Base-by-base conservation (phyloP, 2,888 invertebrate species). In the Hemaris fuciformis region DNA sequence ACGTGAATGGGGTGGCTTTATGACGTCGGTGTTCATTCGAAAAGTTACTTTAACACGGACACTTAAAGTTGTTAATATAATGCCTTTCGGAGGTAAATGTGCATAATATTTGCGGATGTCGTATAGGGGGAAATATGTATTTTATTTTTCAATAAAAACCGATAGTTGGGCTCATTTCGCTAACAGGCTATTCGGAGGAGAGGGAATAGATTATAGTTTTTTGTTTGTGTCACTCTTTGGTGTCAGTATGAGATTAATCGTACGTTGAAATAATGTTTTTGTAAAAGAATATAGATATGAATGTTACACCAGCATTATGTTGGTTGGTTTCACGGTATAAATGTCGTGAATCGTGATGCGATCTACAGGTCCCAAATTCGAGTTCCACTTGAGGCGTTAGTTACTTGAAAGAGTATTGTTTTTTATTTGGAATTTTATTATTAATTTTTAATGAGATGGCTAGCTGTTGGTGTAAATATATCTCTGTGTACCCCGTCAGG, bases 1-100 rank as follows among this genome's bases (percentile, higher is more conserved):
- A 60, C 57, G 43, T 67, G 68, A 68, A 73, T 66, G 68, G 63
- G 62, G 53, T 61, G 70, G 68, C 66, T 64, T 72, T 67, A 25
- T 23, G 31, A 23, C 7, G 23, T 23, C 22, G 38, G n/a, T 23
- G 3, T 4, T 3, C 31, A 18, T 1, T 8, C 18, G 18, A 53
- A 31, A 53, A 18, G 10, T 15, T 10, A 53, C 53, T 53, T 18
- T 53, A 53, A 27, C 4, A 0, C 3, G 0, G 18, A 1, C 18
- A 0, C 1, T 18, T 53, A 53, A 4, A 31, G 53, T 31, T 10
- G 18, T 18, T 7, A 18, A 7, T 31, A 5, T 2, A 15, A 3
- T 15, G 3, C 18, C 3, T 10, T 15, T 7, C 53, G 7, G 3
- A 53, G 31, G 53, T 31, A 31, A 31, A 31, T 31, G 27, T 31